phyloP scores from a whole-genome alignment of 1,140 invertebrate species.

The Frieseomelitta varia region DNA sequence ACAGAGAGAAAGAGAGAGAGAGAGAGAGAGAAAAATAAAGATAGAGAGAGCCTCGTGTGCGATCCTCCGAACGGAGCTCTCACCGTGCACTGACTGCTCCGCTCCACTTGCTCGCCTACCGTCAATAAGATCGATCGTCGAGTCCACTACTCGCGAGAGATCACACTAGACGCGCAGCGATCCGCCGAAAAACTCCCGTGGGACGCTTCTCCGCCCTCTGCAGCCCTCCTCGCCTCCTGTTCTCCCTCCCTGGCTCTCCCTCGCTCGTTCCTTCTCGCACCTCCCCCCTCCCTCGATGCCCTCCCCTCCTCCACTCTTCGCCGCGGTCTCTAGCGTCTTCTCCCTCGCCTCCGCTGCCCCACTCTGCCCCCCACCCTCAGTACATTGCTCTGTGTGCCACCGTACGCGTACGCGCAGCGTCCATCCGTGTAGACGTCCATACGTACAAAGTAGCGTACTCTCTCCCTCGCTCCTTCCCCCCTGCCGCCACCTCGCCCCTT shows the following conservation, averaged over 20 bases:
- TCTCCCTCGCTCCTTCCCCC: background rate
- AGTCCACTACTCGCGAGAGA: slow-evolving; percentile 61
- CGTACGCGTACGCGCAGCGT: slow-evolving; percentile 4
- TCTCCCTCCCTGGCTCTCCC: slow-evolving; percentile 51
- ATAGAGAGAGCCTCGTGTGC: slow-evolving; percentile 33
- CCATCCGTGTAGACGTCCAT: background rate
- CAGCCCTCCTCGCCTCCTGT: slow-evolving; percentile 55
- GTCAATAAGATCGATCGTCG: slow-evolving; percentile 67
- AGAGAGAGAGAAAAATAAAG: background rate
- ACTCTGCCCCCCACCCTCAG: slow-evolving; percentile 54
- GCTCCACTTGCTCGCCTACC: slow-evolving; percentile 33
- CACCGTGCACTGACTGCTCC: slow-evolving; percentile 46
- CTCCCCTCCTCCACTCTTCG: slow-evolving; percentile 53
- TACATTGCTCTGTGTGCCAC: slow-evolving; percentile 19
- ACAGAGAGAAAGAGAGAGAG: background rate
- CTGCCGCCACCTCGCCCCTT: background rate
- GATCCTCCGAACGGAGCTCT: slow-evolving; percentile 35
- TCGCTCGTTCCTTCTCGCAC: slow-evolving; percentile 40
- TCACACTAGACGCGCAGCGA: slow-evolving; percentile 73
- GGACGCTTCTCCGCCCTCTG: slow-evolving; percentile 68
- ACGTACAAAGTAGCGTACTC: background rate
- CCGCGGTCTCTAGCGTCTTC: slow-evolving; percentile 25
- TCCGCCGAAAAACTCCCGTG: slow-evolving; percentile 70
- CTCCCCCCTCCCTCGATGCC: slow-evolving; percentile 51
- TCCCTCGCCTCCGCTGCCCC: slow-evolving; percentile 15